Evolutionary conservation across 2,888 invertebrate genomes (phyloP), one percentile per base, ranked within the genome.

Genomic region (Lysandra bellargus): DNA sequence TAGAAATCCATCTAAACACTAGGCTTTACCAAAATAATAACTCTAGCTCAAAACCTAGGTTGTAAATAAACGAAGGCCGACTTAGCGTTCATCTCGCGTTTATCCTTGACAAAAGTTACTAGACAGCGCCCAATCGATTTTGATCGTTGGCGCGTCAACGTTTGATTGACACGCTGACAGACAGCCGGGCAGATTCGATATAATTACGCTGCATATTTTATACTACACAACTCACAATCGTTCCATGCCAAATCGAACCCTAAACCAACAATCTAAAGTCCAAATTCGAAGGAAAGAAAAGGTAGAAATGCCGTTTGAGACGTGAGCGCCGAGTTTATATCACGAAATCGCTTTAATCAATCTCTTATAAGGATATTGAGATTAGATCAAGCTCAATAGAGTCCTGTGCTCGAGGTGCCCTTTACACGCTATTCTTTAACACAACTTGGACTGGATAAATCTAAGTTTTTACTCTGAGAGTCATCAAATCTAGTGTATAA

Each of bases 171-270:
- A 85, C 89, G 89, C 88, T 85, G 92, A 92, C 90, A 85, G 92
- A 90, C 92, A 88, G 90, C 85, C 88, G 82, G 87, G 87, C 88
- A 91, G 91, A 92, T 93, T 92, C 92, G 89, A 90, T 90, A 90
- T 93, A 92, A 93, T 93, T 94, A 93, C 93, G 86, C 88, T 90
- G 92, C 94, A 93, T 90, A 90, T 92, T 93, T 92, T 91, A 88
- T 88, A 88, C 87, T 82, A 83, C 83, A 82, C 81, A 81, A 83
- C 82, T 81, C 57, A 72, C 78, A 5, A 0, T 1, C 12, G 7
- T 60, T 12, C 7, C 17, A 44, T 1, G 1, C 4, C 4, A 80
- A 44, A 44, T 64, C 79, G 33, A 33, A 77, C 80, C 73, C 73
- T 83, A 83, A 49, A 0, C 0, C 6, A 12, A n/a, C 0, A 1